phyloP scores from a whole-genome alignment of 2,888 invertebrate species.

The Ophion ventricosus region DNA sequence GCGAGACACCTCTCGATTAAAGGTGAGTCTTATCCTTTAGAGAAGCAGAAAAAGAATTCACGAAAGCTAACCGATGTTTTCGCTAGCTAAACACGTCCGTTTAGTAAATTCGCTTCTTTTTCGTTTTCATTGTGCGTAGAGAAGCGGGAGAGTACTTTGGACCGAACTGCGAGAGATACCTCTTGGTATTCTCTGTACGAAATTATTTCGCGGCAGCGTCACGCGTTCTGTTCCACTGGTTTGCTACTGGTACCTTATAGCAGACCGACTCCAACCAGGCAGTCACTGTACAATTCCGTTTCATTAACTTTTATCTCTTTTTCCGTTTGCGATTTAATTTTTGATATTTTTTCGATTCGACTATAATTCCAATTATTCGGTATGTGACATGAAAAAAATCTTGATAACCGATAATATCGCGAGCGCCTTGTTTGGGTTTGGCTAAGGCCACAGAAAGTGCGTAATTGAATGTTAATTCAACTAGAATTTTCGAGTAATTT shows the following conservation, averaged over 20 bases:
- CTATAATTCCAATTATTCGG: too few species aligned
- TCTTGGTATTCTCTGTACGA: slow-evolving; percentile 74
- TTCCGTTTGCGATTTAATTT: neutral
- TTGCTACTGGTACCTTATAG: too few species aligned
- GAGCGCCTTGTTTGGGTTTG: too few species aligned
- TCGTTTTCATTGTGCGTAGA: slow-evolving; percentile 17
- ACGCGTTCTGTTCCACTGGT: slow-evolving; percentile 63
- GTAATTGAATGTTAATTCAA: too few species aligned
- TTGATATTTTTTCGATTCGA: neutral
- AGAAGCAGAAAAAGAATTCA: slow-evolving; percentile 71
- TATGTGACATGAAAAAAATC: too few species aligned
- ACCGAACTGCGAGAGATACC: slow-evolving; percentile 31
- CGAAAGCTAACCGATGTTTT: slow-evolving; percentile 22
- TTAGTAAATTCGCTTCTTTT: slow-evolving; percentile 21
- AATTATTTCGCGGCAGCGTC: slow-evolving; percentile 72
- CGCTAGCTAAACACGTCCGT: slow-evolving; percentile 29
- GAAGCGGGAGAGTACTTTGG: slow-evolving; percentile 48
- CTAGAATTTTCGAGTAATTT: too few species aligned
- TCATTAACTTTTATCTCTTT: neutral
- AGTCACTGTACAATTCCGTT: neutral
- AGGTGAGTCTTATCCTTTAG: slow-evolving; percentile 64
- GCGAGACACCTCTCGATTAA: too few species aligned
- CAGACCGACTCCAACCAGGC: too few species aligned
- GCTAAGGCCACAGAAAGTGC: too few species aligned
- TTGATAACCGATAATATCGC: too few species aligned